Percentiles rank a stretch among this genome's conserved stretches.
phyloP scores from a whole-genome alignment of 2,797 vertebrate species.

The Tinamus major region DNA sequence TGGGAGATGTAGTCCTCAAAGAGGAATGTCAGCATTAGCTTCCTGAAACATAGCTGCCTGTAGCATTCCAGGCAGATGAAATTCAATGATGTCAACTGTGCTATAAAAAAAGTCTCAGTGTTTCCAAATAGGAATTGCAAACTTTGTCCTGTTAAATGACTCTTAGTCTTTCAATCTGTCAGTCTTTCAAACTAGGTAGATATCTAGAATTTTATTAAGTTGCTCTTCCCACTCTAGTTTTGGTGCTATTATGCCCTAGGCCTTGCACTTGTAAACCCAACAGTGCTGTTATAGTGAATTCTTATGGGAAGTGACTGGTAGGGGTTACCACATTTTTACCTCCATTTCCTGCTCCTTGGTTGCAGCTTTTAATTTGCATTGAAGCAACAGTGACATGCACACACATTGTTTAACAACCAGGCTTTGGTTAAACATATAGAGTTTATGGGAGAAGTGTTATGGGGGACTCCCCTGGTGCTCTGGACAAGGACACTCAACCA shows the following conservation, averaged over 20 bases:
- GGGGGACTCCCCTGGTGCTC: rapidly evolving
- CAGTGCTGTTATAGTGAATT: neutral
- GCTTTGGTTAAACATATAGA: neutral
- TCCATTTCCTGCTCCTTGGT: neutral
- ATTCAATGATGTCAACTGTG: neutral
- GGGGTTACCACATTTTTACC: neutral
- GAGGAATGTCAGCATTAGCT: neutral
- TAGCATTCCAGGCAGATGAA: neutral
- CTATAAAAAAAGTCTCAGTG: neutral
- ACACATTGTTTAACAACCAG: neutral
- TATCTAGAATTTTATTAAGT: neutral
- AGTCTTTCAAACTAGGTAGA: neutral
- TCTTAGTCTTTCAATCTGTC: neutral
- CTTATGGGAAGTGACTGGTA: neutral
- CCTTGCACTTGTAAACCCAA: neutral
- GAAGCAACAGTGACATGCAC: neutral
- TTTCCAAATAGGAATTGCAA: neutral
- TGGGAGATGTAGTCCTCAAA: neutral
- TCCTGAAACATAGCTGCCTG: neutral
- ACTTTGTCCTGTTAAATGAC: neutral
- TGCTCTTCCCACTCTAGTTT: neutral
- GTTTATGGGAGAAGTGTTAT: neutral
- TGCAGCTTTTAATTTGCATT: neutral
- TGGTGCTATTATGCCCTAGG: neutral
- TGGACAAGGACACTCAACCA: neutral